Percentiles rank a stretch among this genome's conserved stretches.
phyloP scores from a whole-genome alignment of 23 tunicate genomes.

The Corella eumyota region DNA sequence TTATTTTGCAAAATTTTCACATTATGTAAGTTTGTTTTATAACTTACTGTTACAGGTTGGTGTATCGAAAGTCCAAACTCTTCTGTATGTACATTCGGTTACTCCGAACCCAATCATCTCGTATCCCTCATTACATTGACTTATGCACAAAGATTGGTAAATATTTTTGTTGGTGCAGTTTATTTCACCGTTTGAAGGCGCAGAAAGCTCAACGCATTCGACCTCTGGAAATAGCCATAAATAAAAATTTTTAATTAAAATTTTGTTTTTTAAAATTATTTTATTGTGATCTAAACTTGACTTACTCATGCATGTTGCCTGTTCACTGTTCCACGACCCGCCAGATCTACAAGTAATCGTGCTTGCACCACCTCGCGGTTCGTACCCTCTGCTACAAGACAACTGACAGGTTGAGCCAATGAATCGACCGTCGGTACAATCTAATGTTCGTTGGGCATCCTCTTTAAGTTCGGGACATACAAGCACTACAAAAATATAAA shows the following conservation, averaged over 20 bases:
- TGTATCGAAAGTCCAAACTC: slow-evolving; percentile 31
- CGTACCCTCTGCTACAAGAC: slow-evolving; percentile 18
- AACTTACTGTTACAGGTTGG: slow-evolving; percentile 42
- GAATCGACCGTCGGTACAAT: slow-evolving; percentile 16
- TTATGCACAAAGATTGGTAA: slow-evolving; percentile 28
- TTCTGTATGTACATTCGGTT: slow-evolving; percentile 13
- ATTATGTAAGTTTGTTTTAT: background rate
- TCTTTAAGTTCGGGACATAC: slow-evolving; percentile 37
- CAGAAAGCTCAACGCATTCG: slow-evolving; percentile 18
- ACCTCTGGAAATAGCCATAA: slow-evolving; percentile 13
- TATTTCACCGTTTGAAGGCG: slow-evolving; percentile 26
- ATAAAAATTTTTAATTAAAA: background rate
- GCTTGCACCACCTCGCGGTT: slow-evolving; percentile 22
- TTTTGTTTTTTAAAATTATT: background rate
- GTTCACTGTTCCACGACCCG: slow-evolving; percentile 31
- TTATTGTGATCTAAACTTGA: background rate
- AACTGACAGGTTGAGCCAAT: slow-evolving; percentile 20
- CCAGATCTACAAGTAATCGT: slow-evolving; percentile 25
- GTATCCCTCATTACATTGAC: slow-evolving; percentile 37
- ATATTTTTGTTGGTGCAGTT: slow-evolving; percentile 21
- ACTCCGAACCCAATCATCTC: slow-evolving; percentile 22
- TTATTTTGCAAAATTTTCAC: too few relatives aligned
- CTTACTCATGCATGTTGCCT: slow-evolving; percentile 51
- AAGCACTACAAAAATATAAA: background rate
- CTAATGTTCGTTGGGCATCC: slow-evolving; percentile 9